Base-by-base conservation (phyloP, 30 jellyfish, hydroid and myxozoan species). In the Rhopilema esculentum region DNA sequence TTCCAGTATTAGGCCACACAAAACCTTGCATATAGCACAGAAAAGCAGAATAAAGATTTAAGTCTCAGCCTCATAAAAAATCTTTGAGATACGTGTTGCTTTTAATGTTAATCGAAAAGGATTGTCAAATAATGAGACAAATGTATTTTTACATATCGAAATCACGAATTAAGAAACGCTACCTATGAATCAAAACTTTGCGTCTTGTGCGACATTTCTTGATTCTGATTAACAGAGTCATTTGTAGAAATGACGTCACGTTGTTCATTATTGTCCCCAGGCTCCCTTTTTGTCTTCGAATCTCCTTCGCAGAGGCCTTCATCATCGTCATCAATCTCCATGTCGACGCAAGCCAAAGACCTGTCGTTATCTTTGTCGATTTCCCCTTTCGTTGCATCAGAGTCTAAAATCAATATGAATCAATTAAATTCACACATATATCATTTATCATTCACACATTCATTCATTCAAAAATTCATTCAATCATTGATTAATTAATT, bases 311-410 rank as follows among this genome's bases (percentile, higher is more conserved):
- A 19, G 27, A 24, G 73, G 30, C 29, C 76, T 7, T 20, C 81
- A 8, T 80, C 89, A 21, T 80, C 89, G n/a, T 80, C 89, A 29
- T 65, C 80, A 4, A 80, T 64, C 23, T 80, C 89, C 89, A 80
- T 80, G 67, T 80, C 89, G n/a, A 63, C 89, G 12, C 72, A 63
- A 16, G 30, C 89, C 27, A 66, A 23, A 0, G 89, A 27, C 63
- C 78, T 29, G 61, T 66, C 89, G 29, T 4, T 2, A 63, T 7
- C 6, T 73, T 73, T 66, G 18, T 6, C 49, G n/a, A 64, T 27
- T 26, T 2, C 64, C 23, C 18, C 8, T 63, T 19, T 19, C 17
- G 82, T 2, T 64, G 25, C n/a, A 6, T 25, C 82, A 26, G 48
- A 18, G 4, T 29, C 65, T 40, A 40, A 40, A 40, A n/a, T n/a